Base-by-base conservation (phyloP, 2,797 vertebrate species). In the Rhyacichthys aspro region DNA sequence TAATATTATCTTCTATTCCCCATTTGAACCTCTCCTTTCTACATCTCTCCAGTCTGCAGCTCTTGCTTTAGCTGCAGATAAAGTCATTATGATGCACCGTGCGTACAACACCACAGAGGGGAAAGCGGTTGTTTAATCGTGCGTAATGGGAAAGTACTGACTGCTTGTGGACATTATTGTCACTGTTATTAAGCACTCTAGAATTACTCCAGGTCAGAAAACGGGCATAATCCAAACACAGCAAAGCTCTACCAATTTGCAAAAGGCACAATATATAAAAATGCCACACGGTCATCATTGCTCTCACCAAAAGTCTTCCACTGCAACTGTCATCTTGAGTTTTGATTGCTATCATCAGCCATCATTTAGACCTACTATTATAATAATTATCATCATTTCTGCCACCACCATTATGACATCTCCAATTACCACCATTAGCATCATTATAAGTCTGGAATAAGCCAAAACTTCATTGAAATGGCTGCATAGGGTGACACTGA, bases 71-170 rank as follows among this genome's bases (percentile, higher is more conserved):
- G 76, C 70, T 59, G 59, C 67, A 59, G 79, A 82, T 78, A 54
- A 68, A 67, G 61, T 85, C 73, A 81, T 83, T 83, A 63, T 52
- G 60, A 86, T 80, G 70, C 78, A 55, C 15, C 3, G 41, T 32
- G 34, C 41, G 28, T 61, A 43, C 72, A 63, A 53, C 56, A 50
- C 58, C 59, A 44, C 56, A 45, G 67, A 66, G 47, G 61, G 50
- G 48, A 49, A 64, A 55, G 23, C 11, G 57, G 28, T 46, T 53
- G 61, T 71, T 72, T 83, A 76, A 86, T 83, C 68, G 70, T 61
- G 59, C 28, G 42, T 78, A 68, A 79, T 57, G 59, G 42, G 59
- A 38, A 38, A 42, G 48, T 39, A 42, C 47, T 32, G 61, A 54
- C 73, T 76, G 68, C 12, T 17, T 67, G 67, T 12, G 47, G 58